phyloP scores from a whole-genome alignment of 2,888 invertebrate species.

The Aleiodes alternator region DNA sequence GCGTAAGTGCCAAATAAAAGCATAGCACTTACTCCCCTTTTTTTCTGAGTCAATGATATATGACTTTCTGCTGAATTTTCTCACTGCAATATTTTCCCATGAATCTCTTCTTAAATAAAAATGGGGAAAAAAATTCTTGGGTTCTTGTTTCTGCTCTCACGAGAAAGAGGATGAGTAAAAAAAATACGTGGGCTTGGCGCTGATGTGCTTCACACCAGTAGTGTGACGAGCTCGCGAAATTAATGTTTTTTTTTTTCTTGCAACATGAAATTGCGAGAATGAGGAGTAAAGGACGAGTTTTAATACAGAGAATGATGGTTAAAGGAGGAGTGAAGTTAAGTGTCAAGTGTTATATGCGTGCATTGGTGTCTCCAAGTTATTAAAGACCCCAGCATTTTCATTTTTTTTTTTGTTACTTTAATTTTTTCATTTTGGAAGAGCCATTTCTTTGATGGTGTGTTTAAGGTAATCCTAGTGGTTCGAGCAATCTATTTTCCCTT shows the following conservation, averaged over 20 bases:
- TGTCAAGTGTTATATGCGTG: neutral
- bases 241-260: neutral
- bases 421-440: neutral
- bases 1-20: too few relatives aligned
- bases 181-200: constrained; percentile 8
- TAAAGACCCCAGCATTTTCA: too few relatives aligned
- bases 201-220: neutral
- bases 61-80: too few relatives aligned
- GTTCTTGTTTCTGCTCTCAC: too few relatives aligned
- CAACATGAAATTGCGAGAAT: neutral
- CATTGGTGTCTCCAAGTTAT: neutral
- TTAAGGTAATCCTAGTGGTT: too few relatives aligned
- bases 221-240: neutral
- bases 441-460: neutral
- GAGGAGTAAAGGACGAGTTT: neutral
- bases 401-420: neutral
- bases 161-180: too few relatives aligned
- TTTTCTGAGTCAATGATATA: too few relatives aligned
- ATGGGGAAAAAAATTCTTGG: too few relatives aligned
- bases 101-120: too few relatives aligned
- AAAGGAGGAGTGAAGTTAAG: neutral
- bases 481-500: too few relatives aligned
- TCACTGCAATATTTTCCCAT: too few relatives aligned
- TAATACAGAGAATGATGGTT: neutral
- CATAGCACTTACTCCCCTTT: too few relatives aligned